Evolutionary conservation across 2,113 vertebrate genomes (phyloP), one percentile per base, ranked within the genome.

Genomic region (Elaphurus davidianus): DNA sequence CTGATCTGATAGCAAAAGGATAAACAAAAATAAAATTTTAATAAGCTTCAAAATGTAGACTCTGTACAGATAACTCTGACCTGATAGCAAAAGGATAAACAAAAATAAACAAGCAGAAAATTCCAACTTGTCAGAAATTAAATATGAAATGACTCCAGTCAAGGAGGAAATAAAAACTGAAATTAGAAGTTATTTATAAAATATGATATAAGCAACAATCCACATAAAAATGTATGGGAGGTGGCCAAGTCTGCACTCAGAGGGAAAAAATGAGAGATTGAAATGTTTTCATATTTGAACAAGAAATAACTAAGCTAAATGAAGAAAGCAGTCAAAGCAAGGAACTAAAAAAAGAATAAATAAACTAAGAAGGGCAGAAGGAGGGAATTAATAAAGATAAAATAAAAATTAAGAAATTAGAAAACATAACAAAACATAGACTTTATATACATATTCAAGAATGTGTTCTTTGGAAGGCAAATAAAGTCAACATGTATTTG

Each of bases 211-310:
- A 95, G 50, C 54, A 87, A 40, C 28, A 55, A 81, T 7, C 62
- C 71, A 54, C 90, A 54, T 45, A 52, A 82, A 92, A 59, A 71
- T 30, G 59, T 50, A 76, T 19, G 71, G 23, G 55, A 21, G 11
- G 62, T 84, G 25, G 92, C 83, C 94, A 91, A 85, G 67, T 83
- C 57, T 90, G 8, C 9, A 27, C 27, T 30, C 19, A 40, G 62
- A 91, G 55, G 60, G 10, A 25, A 60, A 87, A 90, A 43, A n/a
- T 3, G 33, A 96, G 54, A 95, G 71, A 84, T 40, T 71, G 84
- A 97, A 96, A 96, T 94, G 78, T 89, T 95, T 93, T 87, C 62
- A 11, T 50, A 79, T 94, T 87, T 92, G 60, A 95, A 96, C 40
- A 90, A 94, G 55, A 96, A 96, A 90, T 62, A 78, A 71, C 71